Conservation (phyloP, 2,888 invertebrate genomes). For the Drosophila mayaguana region DNA sequence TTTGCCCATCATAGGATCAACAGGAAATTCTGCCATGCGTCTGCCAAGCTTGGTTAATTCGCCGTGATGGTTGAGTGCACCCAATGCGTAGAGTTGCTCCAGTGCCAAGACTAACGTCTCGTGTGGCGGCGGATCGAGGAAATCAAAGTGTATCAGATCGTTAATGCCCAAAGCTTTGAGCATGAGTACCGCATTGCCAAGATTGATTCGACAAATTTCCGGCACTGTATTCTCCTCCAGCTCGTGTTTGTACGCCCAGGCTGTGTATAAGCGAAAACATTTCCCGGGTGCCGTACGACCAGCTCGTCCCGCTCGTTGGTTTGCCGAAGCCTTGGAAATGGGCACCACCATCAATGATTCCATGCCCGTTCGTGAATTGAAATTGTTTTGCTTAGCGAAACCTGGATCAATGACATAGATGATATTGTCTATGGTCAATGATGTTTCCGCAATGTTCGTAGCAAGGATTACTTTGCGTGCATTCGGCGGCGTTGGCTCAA, state of each 20-base stretch:
- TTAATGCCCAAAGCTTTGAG: slow-evolving; percentile 98
- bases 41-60: slow-evolving; percentile 98
- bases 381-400: slow-evolving; percentile 99
- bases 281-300: slow-evolving; percentile 98
- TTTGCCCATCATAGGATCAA: slow-evolving; percentile 99
- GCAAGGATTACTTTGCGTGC: slow-evolving; percentile 98
- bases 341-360: slow-evolving; percentile 99
- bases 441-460: slow-evolving; percentile 99
- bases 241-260: slow-evolving; percentile 99
- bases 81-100: slow-evolving; percentile 98
- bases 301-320: slow-evolving; percentile 98
- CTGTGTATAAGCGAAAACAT: slow-evolving; percentile 98
- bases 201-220: slow-evolving; percentile 98
- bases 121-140: slow-evolving; percentile 98
- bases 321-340: slow-evolving; percentile 98
- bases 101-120: slow-evolving; percentile 96
- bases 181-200: slow-evolving; percentile 97
- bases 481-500: slow-evolving; percentile 98
- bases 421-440: slow-evolving; percentile 99
- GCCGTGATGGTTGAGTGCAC: slow-evolving; percentile 98
- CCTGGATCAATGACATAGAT: slow-evolving; percentile 99
- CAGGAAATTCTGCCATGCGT: slow-evolving; percentile 99
- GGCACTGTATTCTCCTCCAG: slow-evolving; percentile 99
- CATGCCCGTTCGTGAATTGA: slow-evolving; percentile 99
- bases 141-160: slow-evolving; percentile 99